phyloP scores from a whole-genome alignment of 2,888 invertebrate species.

The Gastrophysa polygoni region DNA sequence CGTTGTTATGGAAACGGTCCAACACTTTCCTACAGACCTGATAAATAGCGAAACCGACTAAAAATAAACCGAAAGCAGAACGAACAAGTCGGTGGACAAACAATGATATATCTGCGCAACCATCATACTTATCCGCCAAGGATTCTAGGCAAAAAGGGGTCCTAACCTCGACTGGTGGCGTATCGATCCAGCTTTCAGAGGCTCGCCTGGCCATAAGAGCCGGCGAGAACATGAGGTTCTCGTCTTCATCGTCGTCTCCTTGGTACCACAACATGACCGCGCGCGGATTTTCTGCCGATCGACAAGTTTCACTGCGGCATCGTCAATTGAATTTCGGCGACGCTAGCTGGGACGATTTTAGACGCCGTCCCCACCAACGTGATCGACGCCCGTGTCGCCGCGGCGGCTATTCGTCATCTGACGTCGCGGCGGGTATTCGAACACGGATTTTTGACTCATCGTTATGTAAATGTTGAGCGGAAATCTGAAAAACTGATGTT shows the following conservation, averaged over 20 bases:
- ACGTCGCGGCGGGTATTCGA: not conserved
- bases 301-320: conserved; percentile 24
- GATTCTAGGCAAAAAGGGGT: not conserved
- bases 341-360: conserved; percentile 45
- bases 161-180: conserved; percentile 82
- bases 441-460: conserved; percentile 11
- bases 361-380: conserved; percentile 36
- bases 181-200: conserved; percentile 89
- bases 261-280: conserved; percentile 75
- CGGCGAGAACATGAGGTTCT: conserved; percentile 85
- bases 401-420: conserved; percentile 12
- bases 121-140: conserved; percentile 7
- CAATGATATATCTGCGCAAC: not conserved
- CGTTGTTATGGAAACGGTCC: conserved; percentile 19
- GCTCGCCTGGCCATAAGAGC: conserved; percentile 85
- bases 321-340: conserved; percentile 27
- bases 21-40: conserved; percentile 16
- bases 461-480: conserved; percentile 20
- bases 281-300: conserved; percentile 17
- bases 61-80: conserved; percentile 25
- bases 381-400: too few relatives aligned
- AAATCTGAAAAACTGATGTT: conserved; percentile 18
- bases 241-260: conserved; percentile 81
- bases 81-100: not conserved
- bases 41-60: conserved; percentile 30